Evolutionary conservation across 1,140 invertebrate genomes (phyloP), one percentile per base, ranked within the genome.

Genomic region (Cheumatopsyche charites): DNA sequence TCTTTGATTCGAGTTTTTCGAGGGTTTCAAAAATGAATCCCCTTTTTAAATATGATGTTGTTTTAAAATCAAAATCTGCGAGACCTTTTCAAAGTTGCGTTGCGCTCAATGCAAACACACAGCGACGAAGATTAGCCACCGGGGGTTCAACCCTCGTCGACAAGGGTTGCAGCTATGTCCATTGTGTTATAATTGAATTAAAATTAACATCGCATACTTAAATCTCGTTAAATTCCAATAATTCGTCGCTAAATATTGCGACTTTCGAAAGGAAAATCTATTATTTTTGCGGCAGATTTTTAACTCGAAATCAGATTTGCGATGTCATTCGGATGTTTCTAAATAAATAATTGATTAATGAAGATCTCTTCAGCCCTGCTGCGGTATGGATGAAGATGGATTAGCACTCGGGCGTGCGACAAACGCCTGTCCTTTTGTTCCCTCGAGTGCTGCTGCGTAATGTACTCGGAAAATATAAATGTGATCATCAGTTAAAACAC

Each of bases 371-470:
- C 58, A 41, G 3, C 61, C 26, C 71, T 69, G 29, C 3, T 36
- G 58, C n/a, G 15, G 17, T 36, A 42, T 29, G 55, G 61, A 63
- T 63, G 62, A 63, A 73, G 71, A 73, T 67, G 67, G 71, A 73
- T 73, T 73, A 73, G 71, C 71, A 73, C 71, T 73, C 47, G 71
- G 55, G 45, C 61, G 61, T n/a, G 66, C 71, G 67, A 69, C 67
- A 73, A 73, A 67, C 71, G 71, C 61, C 62, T 62, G 71, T 66
- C 62, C 71, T 73, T 73, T 73, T 73, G 71, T 73, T 73, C 71
- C 45, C 36, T 63, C 26, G 61, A 73, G 71, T 68, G 71, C 29
- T 41, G 67, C 49, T 9, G 29, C 62, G 12, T 63, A 42, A 67
- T 49, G 49, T 55, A 45, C 41, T 43, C 52, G 19, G 52, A 52